Percentiles rank a stretch among this genome's conserved stretches.
phyloP scores from a whole-genome alignment of 2,113 vertebrate species.

The Hippocampus guttulatus region DNA sequence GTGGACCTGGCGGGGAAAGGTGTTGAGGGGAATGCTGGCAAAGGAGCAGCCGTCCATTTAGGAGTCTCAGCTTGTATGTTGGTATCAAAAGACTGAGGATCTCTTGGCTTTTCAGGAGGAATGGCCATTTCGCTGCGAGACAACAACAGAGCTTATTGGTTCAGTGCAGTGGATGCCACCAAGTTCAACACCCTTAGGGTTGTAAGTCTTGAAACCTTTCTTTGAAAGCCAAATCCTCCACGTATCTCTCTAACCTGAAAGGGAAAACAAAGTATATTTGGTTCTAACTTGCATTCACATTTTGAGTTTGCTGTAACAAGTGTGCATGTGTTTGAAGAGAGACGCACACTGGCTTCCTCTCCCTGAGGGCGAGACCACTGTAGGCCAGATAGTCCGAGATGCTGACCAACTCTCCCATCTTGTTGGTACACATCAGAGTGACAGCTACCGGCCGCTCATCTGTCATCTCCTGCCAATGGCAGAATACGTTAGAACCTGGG shows the following conservation, averaged over 20 bases:
- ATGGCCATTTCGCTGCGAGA: slow-evolving; percentile 21
- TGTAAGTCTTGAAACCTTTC: too few relatives aligned
- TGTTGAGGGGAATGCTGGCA: fast-evolving
- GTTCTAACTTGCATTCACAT: background rate
- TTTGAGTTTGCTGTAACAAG: background rate
- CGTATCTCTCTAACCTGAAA: background rate
- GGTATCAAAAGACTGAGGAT: background rate
- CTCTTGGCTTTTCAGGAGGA: slow-evolving; percentile 13
- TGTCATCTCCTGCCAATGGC: slow-evolving; percentile 63
- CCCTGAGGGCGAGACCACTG: slow-evolving; percentile 84
- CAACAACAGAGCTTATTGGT: background rate
- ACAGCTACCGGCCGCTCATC: slow-evolving; percentile 72
- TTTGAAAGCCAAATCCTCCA: background rate
- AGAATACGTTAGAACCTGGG: background rate
- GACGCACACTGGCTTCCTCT: slow-evolving; percentile 66
- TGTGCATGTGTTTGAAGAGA: background rate
- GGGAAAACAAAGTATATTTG: too few relatives aligned
- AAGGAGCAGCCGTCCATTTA: background rate
- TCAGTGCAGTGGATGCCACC: too few relatives aligned
- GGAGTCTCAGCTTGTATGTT: background rate
- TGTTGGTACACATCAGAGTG: slow-evolving; percentile 74
- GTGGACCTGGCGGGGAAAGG: slow-evolving; percentile 21
- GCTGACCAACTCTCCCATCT: slow-evolving; percentile 71
- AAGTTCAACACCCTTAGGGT: too few relatives aligned
- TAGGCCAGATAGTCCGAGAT: slow-evolving; percentile 81